phyloP scores from a whole-genome alignment of 1,140 invertebrate genomes.

The Drosophila suzukii region DNA sequence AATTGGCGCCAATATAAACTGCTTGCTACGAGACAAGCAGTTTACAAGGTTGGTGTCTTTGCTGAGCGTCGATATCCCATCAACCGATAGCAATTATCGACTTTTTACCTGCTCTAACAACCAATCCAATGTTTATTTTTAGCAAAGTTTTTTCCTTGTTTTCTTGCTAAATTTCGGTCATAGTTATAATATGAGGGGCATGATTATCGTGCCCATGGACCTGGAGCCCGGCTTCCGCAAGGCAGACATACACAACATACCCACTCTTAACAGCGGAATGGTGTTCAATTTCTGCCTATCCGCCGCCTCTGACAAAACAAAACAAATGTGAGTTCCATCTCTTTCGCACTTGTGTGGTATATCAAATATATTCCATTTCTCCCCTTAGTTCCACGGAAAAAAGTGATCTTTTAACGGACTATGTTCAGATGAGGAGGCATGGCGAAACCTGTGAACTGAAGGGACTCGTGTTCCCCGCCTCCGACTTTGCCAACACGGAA shows the following conservation, averaged over 20 bases:
- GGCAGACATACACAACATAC: conserved; percentile 69
- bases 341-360: background rate
- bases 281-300: conserved; percentile 63
- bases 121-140: conserved; percentile 8
- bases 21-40: background rate
- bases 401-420: conserved; percentile 68
- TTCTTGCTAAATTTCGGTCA: background rate
- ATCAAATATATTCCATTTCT: background rate
- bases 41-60: background rate
- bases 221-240: conserved; percentile 74
- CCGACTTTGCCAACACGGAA: conserved; percentile 55
- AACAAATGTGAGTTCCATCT: conserved; percentile 50
- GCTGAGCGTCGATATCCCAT: background rate
- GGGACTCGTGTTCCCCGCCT: conserved; percentile 58
- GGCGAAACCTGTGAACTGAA: conserved; percentile 55
- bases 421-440: conserved; percentile 67
- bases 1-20: background rate
- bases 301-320: conserved; percentile 28
- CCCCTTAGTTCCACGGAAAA: conserved; percentile 41
- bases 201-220: conserved; percentile 76
- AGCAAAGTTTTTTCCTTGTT: background rate
- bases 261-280: conserved; percentile 59
- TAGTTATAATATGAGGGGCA: conserved; percentile 45
- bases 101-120: background rate
- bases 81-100: no score